These are phyloP conservation scores for Heliconius ismenius DNA, from an alignment of 2,888 invertebrate genomes.

Conservation along the genomic window DNA sequence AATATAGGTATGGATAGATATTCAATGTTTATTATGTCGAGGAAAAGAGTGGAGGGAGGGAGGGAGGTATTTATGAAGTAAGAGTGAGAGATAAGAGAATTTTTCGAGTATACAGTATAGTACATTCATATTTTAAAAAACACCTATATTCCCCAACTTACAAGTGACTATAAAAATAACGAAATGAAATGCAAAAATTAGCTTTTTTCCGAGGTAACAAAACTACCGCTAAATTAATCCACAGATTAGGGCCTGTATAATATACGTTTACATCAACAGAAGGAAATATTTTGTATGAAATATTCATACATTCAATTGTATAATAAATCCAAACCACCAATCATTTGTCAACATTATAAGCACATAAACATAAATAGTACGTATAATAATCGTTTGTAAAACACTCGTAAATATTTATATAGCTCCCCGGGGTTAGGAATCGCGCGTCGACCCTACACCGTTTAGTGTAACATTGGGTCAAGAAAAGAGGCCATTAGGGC, in stretches of 20 bases:
- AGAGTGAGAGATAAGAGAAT: not conserved
- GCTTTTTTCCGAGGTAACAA: too few relatives aligned
- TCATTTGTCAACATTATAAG: slow-evolving; percentile 18
- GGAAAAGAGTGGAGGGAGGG: not conserved
- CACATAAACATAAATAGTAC: slow-evolving; percentile 7
- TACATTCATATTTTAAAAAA: too few relatives aligned
- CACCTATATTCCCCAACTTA: too few relatives aligned
- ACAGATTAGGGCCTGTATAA: too few relatives aligned
- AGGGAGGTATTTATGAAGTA: not conserved
- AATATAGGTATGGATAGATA: too few relatives aligned
- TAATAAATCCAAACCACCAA: not conserved
- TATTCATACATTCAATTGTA: not conserved
- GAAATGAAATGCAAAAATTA: too few relatives aligned
- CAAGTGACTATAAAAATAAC: too few relatives aligned
- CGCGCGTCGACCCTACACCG: slow-evolving; percentile 31
- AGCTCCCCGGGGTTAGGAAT: slow-evolving; percentile 13
- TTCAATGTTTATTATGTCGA: not conserved
- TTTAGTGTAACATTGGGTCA: slow-evolving; percentile 35
- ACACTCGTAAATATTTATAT: slow-evolving; percentile 35
- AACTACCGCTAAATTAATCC: too few relatives aligned
- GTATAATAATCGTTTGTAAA: slow-evolving; percentile 21
- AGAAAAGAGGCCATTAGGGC: slow-evolving; percentile 35
- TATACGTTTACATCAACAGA: not conserved
- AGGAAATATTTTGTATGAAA: not conserved
- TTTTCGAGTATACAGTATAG: too few relatives aligned